These are phyloP conservation scores for Mobula birostris DNA, from an alignment of 2,113 vertebrate species.

Conservation along the genomic window DNA sequence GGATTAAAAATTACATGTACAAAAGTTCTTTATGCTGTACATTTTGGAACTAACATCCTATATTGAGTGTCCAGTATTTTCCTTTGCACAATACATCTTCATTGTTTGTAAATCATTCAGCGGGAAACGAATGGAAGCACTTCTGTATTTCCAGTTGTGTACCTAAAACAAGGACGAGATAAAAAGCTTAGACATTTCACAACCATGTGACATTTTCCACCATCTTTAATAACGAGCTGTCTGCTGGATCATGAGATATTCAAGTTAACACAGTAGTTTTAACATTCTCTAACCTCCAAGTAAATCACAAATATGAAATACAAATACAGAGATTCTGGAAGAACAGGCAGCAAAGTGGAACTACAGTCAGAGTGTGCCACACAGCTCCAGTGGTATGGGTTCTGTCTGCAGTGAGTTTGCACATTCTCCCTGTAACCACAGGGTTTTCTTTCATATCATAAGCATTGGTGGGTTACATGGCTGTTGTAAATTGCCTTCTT, in stretches of 20 bases:
- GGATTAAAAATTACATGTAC: conserved; percentile 20
- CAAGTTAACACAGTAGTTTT: neutral
- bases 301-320: neutral
- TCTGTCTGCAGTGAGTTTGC: too few species aligned
- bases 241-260: neutral
- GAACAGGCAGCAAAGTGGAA: too few species aligned
- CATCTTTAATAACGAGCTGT: neutral
- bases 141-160: neutral
- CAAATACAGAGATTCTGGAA: neutral
- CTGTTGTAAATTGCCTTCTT: too few species aligned
- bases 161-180: neutral
- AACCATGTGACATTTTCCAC: too few species aligned
- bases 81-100: neutral
- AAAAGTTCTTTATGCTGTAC: conserved; percentile 24
- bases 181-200: neutral
- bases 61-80: neutral
- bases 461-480: too few species aligned
- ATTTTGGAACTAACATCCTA: neutral
- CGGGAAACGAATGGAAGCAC: neutral
- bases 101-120: neutral
- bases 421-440: too few species aligned
- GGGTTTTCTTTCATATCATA: too few species aligned
- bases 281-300: neutral
- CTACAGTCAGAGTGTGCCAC: neutral
- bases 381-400: too few species aligned